Percentiles rank a stretch among this genome's conserved stretches.
phyloP scores from a whole-genome alignment of 1,140 invertebrate genomes.

The Trinorchestia longiramus region DNA sequence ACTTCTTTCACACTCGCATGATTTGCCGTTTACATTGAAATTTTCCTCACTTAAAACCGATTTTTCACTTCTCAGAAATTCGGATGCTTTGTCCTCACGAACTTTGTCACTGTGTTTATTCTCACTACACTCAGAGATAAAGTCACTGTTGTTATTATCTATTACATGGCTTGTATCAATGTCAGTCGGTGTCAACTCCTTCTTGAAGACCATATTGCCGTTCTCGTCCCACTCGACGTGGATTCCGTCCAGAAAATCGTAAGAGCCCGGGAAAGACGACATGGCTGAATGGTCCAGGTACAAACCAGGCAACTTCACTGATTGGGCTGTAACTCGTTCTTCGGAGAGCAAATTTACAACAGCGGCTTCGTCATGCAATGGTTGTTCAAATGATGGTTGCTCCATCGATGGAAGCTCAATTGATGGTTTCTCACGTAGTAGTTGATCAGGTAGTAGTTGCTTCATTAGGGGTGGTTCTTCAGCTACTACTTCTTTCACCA shows the following conservation, averaged over 20 bases:
- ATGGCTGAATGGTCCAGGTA: background rate
- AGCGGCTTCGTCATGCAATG: background rate
- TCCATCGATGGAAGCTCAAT: too few species aligned
- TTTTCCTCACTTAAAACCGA: background rate
- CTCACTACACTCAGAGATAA: background rate
- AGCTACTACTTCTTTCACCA: background rate
- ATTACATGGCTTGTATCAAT: background rate
- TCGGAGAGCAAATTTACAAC: background rate
- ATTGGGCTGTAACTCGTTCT: background rate
- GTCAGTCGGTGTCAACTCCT: background rate
- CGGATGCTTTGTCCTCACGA: background rate
- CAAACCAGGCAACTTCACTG: background rate
- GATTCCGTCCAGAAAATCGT: background rate
- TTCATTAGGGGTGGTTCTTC: background rate
- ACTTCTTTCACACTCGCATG: background rate
- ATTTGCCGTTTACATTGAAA: background rate
- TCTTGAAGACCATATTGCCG: conserved; percentile 13
- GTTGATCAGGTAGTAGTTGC: background rate
- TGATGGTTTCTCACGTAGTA: background rate
- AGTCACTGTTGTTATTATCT: background rate
- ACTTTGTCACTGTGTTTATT: background rate
- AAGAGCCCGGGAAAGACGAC: background rate
- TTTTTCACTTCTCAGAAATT: background rate
- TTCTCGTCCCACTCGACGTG: conserved; percentile 14
- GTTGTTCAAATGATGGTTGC: too few species aligned